Evolutionary conservation across 2,797 vertebrate genomes (phyloP).

Genomic region (Muscicapa comitata): DNA sequence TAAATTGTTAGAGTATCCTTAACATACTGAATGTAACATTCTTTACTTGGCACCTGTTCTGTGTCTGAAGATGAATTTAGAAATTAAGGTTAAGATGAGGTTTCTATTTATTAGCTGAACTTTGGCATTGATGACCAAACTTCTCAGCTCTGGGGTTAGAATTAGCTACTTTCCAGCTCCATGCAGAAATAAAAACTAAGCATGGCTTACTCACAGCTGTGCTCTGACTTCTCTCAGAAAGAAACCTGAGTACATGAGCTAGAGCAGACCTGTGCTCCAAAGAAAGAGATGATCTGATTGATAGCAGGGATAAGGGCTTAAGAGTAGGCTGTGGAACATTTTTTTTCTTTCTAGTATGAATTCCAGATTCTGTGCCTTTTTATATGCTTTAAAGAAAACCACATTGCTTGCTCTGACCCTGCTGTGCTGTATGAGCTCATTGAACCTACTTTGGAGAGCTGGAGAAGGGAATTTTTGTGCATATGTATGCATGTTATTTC

Average conservation of each 20-base stretch:
- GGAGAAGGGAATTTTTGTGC: neutral
- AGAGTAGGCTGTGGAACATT: neutral
- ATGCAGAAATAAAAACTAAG: neutral
- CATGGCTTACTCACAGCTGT: neutral
- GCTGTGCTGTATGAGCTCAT: neutral
- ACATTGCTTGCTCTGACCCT: neutral
- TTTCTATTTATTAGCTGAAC: neutral
- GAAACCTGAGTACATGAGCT: neutral
- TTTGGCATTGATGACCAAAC: neutral
- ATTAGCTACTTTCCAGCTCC: neutral
- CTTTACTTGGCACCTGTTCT: neutral
- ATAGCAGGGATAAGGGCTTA: neutral
- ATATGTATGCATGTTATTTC: neutral
- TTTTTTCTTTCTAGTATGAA: neutral
- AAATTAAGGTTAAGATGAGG: neutral
- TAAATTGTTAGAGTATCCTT: neutral
- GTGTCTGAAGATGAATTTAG: neutral
- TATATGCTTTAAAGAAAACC: neutral
- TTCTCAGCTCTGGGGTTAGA: neutral
- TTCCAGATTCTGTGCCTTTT: neutral
- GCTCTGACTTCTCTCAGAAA: neutral
- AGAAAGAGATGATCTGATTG: neutral
- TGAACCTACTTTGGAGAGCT: neutral
- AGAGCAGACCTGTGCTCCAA: neutral
- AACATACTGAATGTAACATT: accelerated